phyloP scores from a whole-genome alignment of 2,888 invertebrate species.

The Epirrhoe alternata region DNA sequence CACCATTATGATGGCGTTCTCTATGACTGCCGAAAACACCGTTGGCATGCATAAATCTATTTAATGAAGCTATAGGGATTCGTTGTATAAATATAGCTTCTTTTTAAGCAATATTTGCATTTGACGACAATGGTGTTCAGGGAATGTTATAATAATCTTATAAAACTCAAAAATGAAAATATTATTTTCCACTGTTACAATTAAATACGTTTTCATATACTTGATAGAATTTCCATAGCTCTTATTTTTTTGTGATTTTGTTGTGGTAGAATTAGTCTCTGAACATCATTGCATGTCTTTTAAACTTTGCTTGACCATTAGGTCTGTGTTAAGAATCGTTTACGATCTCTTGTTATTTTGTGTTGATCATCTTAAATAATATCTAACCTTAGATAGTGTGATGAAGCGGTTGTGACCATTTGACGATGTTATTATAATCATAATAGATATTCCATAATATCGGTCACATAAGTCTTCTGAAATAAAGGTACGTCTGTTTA shows the following conservation, averaged over 20 bases:
- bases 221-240: too few relatives aligned
- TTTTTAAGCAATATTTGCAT: conserved; percentile 6
- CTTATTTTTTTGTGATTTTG: neutral
- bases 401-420: conserved; percentile 63
- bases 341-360: conserved; percentile 35
- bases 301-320: conserved; percentile 14
- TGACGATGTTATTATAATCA: conserved; percentile 54
- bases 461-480: conserved; percentile 32
- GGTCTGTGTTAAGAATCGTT: conserved; percentile 32
- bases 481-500: conserved; percentile 33
- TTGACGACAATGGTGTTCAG: conserved; percentile 29
- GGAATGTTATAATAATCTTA: conserved; percentile 12
- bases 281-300: conserved; percentile 31
- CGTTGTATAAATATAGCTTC: conserved; percentile 3
- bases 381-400: conserved; percentile 74
- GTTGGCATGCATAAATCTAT: conserved; percentile 22
- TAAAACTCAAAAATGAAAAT: too few relatives aligned
- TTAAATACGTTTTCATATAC: too few relatives aligned
- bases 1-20: conserved; percentile 1
- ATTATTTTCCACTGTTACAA: too few relatives aligned
- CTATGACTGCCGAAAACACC: conserved; percentile 2
- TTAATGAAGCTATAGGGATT: conserved; percentile 13
- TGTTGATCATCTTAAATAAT: conserved; percentile 65
- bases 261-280: conserved; percentile 12
- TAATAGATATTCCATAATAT: conserved; percentile 17